Base-by-base conservation (phyloP, 35 echinoderm and acorn worm genomes). In the Apostichopus californicus region DNA sequence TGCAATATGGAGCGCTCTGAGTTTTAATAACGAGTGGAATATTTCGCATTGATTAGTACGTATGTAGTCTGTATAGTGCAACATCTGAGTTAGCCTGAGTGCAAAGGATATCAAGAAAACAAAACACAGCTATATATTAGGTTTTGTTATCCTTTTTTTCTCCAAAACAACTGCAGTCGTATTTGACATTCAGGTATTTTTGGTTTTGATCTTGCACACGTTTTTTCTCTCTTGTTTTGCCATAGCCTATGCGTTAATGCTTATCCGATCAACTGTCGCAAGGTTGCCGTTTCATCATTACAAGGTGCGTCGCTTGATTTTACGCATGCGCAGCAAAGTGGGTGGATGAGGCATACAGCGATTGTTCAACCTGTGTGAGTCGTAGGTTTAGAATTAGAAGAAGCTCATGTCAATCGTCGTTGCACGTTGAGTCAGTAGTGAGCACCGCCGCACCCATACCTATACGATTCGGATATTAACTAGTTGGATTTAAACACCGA, bases 341-440 rank as follows among this genome's bases (percentile, higher is more conserved):
- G 89, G 71, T 57, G 89, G 70, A 91, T 79, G 34, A 77, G 25
- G 14, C 46, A 57, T 15, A 34, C 9, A 54, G 55, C 25, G 83
- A 68, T 77, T 75, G 65, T 81, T 83, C 83, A 86, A 86, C 92
- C 92, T 65, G 79, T 93, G 60, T 73, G 80, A 92, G 22, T 60
- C 58, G 78, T 83, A 92, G 79, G 56, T 61, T 78, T 46, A 46
- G 34, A 46, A 46, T 46, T 3, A 46, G 34, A 46, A 46, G 34
- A 46, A 46, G 34, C 34, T 46, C 34, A 46, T 46, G 34, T 46
- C 34, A 46, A 46, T 46, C 34, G 17, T 25, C 9, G 72, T 78
- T 53, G 24, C 57, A 68, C 72, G 59, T 53, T 93, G 73, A 71
- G 57, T 77, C 64, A 88, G 92, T 87, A 65, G 52, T 87, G 61